These are phyloP conservation scores for Ormyrus labotus DNA, from an alignment of 2,888 invertebrate species.

Conservation along the genomic window DNA sequence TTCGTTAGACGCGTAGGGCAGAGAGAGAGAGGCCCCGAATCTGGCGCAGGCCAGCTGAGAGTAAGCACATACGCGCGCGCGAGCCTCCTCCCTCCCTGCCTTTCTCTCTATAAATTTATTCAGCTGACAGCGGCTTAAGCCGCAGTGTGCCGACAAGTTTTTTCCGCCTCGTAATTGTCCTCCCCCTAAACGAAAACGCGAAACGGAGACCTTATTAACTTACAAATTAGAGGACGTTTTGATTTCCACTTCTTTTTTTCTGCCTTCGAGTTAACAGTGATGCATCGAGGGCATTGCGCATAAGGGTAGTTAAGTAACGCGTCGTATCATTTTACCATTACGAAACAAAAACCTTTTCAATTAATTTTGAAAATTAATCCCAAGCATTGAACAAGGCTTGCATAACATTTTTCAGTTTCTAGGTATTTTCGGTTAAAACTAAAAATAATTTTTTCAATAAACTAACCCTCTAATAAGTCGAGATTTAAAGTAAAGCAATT, in stretches of 20 bases:
- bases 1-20: constrained; percentile 9
- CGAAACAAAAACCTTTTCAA: neutral
- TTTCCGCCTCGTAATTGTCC: constrained; percentile 20
- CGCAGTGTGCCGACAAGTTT: constrained; percentile 11
- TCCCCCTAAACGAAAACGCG: neutral
- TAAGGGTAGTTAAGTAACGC: neutral
- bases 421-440: no score
- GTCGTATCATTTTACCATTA: neutral
- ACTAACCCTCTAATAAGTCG: no score
- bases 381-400: no score
- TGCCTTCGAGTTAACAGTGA: constrained; percentile 7
- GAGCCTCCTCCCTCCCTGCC: neutral
- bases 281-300: neutral
- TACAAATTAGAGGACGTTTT: constrained; percentile 32
- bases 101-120: constrained; percentile 39
- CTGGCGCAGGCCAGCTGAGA: constrained; percentile 1
- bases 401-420: no score
- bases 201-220: constrained; percentile 18
- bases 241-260: constrained; percentile 51
- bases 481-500: neutral
- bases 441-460: no score
- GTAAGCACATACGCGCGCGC: neutral
- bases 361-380: neutral
- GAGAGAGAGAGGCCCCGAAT: neutral
- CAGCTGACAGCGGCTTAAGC: constrained; percentile 38